These are phyloP conservation scores for Melipona quadrifasciata DNA, from an alignment of 1,140 invertebrate genomes.

Conservation along the genomic window DNA sequence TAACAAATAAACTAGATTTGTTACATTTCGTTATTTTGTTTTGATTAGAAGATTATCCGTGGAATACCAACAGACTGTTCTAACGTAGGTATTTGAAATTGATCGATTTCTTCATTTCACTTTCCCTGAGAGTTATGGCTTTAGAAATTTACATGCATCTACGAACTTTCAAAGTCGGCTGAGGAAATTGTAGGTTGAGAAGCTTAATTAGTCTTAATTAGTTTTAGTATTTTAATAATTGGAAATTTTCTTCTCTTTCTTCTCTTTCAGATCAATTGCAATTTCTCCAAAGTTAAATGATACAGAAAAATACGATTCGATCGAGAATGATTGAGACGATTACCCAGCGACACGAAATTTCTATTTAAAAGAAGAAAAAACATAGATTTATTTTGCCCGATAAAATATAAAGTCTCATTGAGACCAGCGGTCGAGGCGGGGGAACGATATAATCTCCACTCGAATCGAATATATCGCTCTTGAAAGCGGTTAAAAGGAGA, in stretches of 20 bases:
- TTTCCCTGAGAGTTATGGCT: neutral
- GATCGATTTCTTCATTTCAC: neutral
- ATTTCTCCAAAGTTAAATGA: neutral
- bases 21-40: no score
- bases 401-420: neutral
- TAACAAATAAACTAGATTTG: no score
- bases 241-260: neutral
- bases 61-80: neutral
- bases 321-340: no score
- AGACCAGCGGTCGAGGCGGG: neutral
- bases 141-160: neutral
- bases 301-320: no score
- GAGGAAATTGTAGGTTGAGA: neutral
- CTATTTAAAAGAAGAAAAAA: neutral
- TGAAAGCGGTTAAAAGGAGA: slow-evolving; percentile 7
- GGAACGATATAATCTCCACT: neutral
- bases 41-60: no score
- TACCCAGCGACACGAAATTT: neutral
- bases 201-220: neutral
- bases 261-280: neutral
- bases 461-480: slow-evolving; percentile 4
- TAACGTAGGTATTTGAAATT: neutral
- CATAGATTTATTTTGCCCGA: neutral
- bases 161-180: neutral
- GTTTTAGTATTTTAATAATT: neutral